Evolutionary conservation across 2,113 vertebrate species (phyloP).

Genomic region (Redunca redunca): DNA sequence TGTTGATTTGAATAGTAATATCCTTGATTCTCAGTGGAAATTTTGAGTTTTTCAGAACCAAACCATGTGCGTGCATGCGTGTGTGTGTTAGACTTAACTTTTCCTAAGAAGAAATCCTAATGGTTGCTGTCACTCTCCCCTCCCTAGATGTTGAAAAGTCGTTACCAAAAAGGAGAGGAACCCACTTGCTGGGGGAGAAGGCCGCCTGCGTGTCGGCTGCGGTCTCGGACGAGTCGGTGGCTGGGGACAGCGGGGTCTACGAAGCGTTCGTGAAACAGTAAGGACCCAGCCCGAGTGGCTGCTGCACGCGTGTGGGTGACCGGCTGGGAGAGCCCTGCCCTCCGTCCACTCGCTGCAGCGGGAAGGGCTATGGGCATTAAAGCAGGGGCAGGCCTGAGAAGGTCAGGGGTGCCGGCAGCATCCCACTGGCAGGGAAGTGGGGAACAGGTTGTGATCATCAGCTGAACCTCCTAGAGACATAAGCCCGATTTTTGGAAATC

Average conservation of each 20-base stretch:
- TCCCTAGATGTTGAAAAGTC: conserved; percentile 74
- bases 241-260: conserved; percentile 89
- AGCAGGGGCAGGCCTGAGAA: not conserved
- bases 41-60: conserved; percentile 3
- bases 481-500: fast-evolving
- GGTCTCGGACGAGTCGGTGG: conserved; percentile 89
- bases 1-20: not conserved
- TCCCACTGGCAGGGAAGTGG: not conserved
- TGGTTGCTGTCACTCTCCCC: not conserved
- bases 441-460: not conserved
- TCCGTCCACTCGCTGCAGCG: fast-evolving
- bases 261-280: conserved; percentile 88
- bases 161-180: conserved; percentile 67
- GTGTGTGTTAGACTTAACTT: not conserved
- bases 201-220: conserved; percentile 85
- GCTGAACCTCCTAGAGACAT: not conserved
- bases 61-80: not conserved
- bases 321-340: fast-evolving
- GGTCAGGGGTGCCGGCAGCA: not conserved
- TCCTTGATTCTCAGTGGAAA: not conserved
- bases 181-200: conserved; percentile 79
- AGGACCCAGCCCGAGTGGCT: conserved; percentile 8
- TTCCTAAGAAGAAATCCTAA: conserved; percentile 38
- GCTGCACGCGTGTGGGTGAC: fast-evolving
- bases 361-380: not conserved